A percentile compares a stretch with the other conserved stretches of the same genome.
Conservation (phyloP, 1,140 invertebrate species). For the Antheraea pernyi region DNA sequence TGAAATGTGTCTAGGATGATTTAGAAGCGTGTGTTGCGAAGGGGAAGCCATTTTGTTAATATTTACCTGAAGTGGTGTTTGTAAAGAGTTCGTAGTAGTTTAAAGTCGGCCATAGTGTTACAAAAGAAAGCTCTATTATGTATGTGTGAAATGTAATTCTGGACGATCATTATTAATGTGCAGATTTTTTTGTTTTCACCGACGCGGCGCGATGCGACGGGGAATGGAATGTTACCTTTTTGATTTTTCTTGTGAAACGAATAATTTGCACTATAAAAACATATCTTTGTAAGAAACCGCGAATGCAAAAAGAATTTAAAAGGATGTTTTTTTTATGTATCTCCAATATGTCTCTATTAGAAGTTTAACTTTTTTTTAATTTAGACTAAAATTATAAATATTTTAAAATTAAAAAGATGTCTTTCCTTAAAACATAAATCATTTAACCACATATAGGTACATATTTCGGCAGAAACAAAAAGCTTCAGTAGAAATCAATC, state of each 20-base stretch:
- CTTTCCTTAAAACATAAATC: neutral
- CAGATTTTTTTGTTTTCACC: conserved; percentile 43
- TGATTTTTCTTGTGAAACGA: neutral
- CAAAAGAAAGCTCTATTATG: conserved; percentile 49
- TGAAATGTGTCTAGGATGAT: conserved; percentile 55
- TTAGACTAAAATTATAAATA: neutral
- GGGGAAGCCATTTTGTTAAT: conserved; percentile 60
- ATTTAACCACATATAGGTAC: neutral
- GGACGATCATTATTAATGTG: conserved; percentile 48
- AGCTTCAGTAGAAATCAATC: conserved; percentile 30
- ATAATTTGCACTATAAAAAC: neutral
- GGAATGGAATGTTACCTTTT: conserved; percentile 2
- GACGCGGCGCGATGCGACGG: conserved; percentile 15
- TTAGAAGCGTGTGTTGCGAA: conserved; percentile 37
- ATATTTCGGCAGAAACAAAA: conserved; percentile 42
- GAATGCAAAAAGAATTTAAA: neutral
- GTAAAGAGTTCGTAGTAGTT: conserved; percentile 48
- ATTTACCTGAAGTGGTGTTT: conserved; percentile 68
- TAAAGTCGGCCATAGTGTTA: conserved; percentile 68
- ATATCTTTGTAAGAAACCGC: neutral
- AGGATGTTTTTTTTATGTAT: no score
- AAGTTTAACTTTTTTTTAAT: no score
- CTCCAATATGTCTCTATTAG: no score
- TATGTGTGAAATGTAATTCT: conserved; percentile 58
- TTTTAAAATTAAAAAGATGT: neutral